Evolutionary conservation across 2,888 invertebrate species (phyloP), one percentile per base, ranked within the genome.

Genomic region (Oscheius sp.): DNA sequence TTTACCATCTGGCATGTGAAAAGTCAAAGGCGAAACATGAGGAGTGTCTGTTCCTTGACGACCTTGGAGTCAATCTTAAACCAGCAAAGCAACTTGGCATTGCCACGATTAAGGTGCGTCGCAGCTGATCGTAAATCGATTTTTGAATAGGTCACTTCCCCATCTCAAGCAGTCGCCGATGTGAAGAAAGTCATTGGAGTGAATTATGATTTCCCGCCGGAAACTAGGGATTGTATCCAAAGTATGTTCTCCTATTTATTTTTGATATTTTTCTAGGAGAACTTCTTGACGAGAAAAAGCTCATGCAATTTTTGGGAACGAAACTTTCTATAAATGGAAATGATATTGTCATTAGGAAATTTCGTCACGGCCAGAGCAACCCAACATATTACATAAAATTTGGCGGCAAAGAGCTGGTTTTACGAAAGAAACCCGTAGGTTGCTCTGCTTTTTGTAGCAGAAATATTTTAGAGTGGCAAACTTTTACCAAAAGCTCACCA

Each of bases 401-500:
- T 71, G 89, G 84, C 7, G 87, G 86, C 0, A 85, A 83, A 64
- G 85, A 89, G 69, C 81, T 89, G 64, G 90, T 90, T 18, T 86
- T 90, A 0, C 79, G 90, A 43, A 90, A 90, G 82, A 90, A 90
- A 83, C 90, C 90, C 27, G 90, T 89, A 63, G 43, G 66, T 43
- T 58, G n/a, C 21, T 27, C 29, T 45, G 5, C 21, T 13, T 59
- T 27, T 18, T 16, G 23, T 13, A 46, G 25, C 16, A 23, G 7
- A 52, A 3, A n/a, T 35, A 46, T 77, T 88, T 45, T 73, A 90
- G 89, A 89, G 89, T 21, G 90, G 90, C 18, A 88, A 88, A 70
- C 81, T 90, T 59, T 82, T 90, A 41, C 89, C 90, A 41, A 89
- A 89, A 64, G 90, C 90, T 41, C 90, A 90, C 83, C 89, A 89